Evolutionary conservation across 2,797 vertebrate genomes (phyloP), one percentile per base, ranked within the genome.

Genomic region (Zenarchopterus dispar): DNA sequence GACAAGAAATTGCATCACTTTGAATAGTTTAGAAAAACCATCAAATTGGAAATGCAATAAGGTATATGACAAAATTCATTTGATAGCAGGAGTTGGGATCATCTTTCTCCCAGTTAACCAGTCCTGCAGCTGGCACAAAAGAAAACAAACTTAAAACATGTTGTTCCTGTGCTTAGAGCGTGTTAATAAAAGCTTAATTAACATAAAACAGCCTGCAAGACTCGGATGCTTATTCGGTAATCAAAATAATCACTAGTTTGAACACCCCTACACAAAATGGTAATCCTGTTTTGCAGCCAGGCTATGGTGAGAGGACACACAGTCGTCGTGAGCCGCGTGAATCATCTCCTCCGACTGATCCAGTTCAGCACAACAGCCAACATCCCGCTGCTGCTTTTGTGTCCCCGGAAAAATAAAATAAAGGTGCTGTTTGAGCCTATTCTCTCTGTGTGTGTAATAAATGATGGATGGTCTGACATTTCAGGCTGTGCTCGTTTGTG

Each of bases 391-490:
- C 53, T 65, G 54, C 56, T 36, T 61, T 59, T 33, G 18, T 11
- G 56, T 70, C 48, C 61, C 49, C 62, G 62, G 24, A 13, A 45
- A 44, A 39, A 28, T 4, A 22, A 4, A 39, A 8, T 1, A 21
- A 26, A 26, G 2, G 17, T 56, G 28, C 52, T 54, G 7, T 67
- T 69, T 56, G 57, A 81, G 42, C 33, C 1, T 54, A 44, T 74
- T 70, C 73, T 69, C 67, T 68, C 50, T 23, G 0, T 56, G 58
- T 56, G 58, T 69, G 78, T 78, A 82, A 84, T 59, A 70, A 31
- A 76, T 89, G 90, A 92, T 87, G 78, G 85, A 90, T 88, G 70
- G 52, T 39, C 19, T 89, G 85, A 88, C 84, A 87, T 90, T 88
- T 90, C 15, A 3, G 5, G 67, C 60, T 68, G n/a, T 41, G 77